Conservation (phyloP, 2,888 invertebrate species). For the Pedicia rivosa region DNA sequence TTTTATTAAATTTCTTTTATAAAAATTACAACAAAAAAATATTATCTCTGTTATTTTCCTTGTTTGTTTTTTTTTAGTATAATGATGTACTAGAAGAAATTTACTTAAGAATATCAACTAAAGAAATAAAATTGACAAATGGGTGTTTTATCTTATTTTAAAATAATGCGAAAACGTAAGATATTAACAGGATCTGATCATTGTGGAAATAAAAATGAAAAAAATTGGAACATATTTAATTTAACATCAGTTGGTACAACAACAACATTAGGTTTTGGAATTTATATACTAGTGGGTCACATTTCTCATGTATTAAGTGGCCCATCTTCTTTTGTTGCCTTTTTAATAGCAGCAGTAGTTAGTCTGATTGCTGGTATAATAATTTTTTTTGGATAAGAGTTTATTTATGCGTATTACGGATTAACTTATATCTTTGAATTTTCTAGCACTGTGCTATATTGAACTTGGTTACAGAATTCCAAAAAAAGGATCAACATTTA, state of each 20-base stretch:
- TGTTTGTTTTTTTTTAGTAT: too few relatives aligned
- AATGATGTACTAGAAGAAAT: too few relatives aligned
- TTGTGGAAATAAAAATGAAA: neutral
- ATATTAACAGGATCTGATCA: too few relatives aligned
- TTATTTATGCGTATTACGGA: too few relatives aligned
- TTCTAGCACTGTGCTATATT: constrained; percentile 67
- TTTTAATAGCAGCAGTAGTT: constrained; percentile 74
- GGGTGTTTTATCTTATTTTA: too few relatives aligned
- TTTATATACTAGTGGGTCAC: constrained; percentile 71
- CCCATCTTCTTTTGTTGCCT: constrained; percentile 72
- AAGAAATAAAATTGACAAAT: too few relatives aligned
- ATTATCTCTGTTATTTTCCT: too few relatives aligned
- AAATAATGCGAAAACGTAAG: too few relatives aligned
- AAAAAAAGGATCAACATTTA: constrained; percentile 65
- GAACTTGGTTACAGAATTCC: constrained; percentile 77
- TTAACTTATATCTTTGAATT: too few relatives aligned
- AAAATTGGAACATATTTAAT: constrained; percentile 31
- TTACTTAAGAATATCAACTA: too few relatives aligned
- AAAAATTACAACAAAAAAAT: too few relatives aligned
- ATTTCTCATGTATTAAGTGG: constrained; percentile 64
- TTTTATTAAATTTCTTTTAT: too few relatives aligned
- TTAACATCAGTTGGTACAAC: constrained; percentile 66
- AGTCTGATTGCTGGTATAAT: constrained; percentile 64
- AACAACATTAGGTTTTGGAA: constrained; percentile 73
- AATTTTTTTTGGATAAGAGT: neutral